These are phyloP conservation scores for Platerodrilus igneus DNA, from an alignment of 2,888 invertebrate genomes.

Conservation along the genomic window DNA sequence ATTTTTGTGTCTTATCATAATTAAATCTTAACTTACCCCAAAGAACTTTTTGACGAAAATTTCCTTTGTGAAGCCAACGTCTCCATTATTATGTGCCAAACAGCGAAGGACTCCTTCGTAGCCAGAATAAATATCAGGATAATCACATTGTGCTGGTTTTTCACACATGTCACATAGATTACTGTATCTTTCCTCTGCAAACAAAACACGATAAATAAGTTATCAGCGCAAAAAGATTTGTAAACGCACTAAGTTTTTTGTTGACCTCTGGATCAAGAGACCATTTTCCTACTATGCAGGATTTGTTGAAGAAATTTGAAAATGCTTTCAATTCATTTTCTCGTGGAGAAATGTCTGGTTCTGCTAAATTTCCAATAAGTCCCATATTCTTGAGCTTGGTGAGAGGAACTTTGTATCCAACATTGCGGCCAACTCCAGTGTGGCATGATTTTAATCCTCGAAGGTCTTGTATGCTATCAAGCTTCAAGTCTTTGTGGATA, in stretches of 20 bases:
- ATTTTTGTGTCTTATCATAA: background rate
- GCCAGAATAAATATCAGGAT: conserved; percentile 79
- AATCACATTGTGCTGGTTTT: conserved; percentile 69
- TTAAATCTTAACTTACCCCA: conserved; percentile 65
- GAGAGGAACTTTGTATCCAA: conserved; percentile 80
- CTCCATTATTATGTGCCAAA: conserved; percentile 73
- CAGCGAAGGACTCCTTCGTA: conserved; percentile 84
- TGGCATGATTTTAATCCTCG: conserved; percentile 79
- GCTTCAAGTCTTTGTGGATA: conserved; percentile 68
- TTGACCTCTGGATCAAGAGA: conserved; percentile 71
- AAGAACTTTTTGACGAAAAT: conserved; percentile 76
- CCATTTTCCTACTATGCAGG: conserved; percentile 84
- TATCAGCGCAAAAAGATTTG: too few species aligned
- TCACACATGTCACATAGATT: conserved; percentile 76
- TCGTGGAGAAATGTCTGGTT: conserved; percentile 63
- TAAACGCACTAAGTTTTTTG: conserved; percentile 64
- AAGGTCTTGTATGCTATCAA: conserved; percentile 63
- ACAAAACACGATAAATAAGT: conserved; percentile 6
- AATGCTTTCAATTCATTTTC: conserved; percentile 80
- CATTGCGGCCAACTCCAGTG: conserved; percentile 81
- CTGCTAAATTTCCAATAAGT: conserved; percentile 63
- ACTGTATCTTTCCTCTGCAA: conserved; percentile 66
- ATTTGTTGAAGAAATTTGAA: conserved; percentile 72
- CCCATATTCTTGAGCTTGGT: conserved; percentile 71
- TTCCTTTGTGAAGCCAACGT: conserved; percentile 83